Percentiles rank a stretch among this genome's conserved stretches.
phyloP scores from a whole-genome alignment of 2,888 invertebrate species.

The Pyrochroa serraticornis region DNA sequence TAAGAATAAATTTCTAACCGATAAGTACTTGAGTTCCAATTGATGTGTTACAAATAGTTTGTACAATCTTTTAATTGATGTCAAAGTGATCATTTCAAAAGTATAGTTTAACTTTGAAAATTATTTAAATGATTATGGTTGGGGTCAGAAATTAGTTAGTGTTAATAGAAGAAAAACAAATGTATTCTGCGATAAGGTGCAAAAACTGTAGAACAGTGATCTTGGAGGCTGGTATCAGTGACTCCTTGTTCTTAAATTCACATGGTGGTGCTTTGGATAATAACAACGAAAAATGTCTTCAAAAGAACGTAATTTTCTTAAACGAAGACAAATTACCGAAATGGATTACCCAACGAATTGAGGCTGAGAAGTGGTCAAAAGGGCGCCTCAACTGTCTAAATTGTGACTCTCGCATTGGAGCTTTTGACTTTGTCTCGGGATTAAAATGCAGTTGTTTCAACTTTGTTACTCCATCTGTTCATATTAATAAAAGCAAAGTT shows the following conservation, averaged over 20 bases:
- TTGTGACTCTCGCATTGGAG: conserved; percentile 68
- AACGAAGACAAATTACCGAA: conserved; percentile 63
- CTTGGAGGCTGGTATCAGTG: conserved; percentile 36
- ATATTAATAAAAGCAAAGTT: conserved; percentile 69
- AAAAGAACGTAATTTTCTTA: conserved; percentile 56
- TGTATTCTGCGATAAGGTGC: conserved; percentile 45
- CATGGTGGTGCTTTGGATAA: conserved; percentile 37
- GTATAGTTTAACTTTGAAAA: too few species aligned
- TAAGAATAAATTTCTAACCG: too few species aligned
- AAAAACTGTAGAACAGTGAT: conserved; percentile 50
- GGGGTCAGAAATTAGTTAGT: too few species aligned
- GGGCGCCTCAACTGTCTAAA: conserved; percentile 70
- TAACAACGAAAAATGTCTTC: conserved; percentile 20
- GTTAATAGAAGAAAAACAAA: too few species aligned
- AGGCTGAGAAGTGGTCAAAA: conserved; percentile 67
- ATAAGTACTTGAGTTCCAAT: too few species aligned
- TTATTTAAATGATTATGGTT: too few species aligned
- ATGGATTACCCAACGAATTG: conserved; percentile 64
- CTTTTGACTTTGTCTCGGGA: conserved; percentile 71
- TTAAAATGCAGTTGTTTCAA: conserved; percentile 66
- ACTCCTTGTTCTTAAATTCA: conserved; percentile 43
- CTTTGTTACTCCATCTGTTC: conserved; percentile 64
- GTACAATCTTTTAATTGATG: too few species aligned
- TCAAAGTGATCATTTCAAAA: too few species aligned
- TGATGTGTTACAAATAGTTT: too few species aligned